Evolutionary conservation across 2,113 vertebrate genomes (phyloP), one percentile per base, ranked within the genome.

Genomic region (Globicephala melas): DNA sequence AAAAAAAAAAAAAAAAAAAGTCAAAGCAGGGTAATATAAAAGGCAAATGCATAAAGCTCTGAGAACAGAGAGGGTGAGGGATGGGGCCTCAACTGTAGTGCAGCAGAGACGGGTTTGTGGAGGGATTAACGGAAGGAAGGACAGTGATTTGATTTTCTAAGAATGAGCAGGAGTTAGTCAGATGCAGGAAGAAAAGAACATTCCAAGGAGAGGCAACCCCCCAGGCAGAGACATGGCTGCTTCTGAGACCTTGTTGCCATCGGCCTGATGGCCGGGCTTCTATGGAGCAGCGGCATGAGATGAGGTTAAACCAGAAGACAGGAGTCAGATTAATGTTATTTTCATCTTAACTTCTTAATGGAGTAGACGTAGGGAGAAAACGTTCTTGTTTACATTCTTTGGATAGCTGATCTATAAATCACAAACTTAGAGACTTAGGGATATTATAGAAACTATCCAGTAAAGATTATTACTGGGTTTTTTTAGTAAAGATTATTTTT

Each of bases 401-500:
- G 31, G 67, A 77, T 36, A 89, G 38, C 28, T 79, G 17, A 73
- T 68, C 71, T 95, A 58, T 94, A 94, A 86, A 84, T 74, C 79
- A 74, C 4, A 95, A 89, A 65, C 15, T 50, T 92, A 71, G 12
- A 92, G 63, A 90, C 79, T 94, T 41, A 36, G 36, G 13, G 21
- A 65, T 79, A 80, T 53, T 93, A 33, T 38, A 58, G n/a, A 93
- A 82, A 85, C 31, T 77, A 73, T 2, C 55, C 41, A 70, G 70
- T 38, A 80, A 82, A 81, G 96, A 76, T 67, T 82, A 80, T 74
- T 94, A 94, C 38, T 38, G 38, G 38, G 4, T 84, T 47, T 47
- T 47, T 47, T 47, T 47, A 60, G 70, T 38, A 80, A 82, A 76
- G 96, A 76, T 67, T 82, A 83, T 74, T 94, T 95, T 83, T 85